phyloP scores from a whole-genome alignment of 2,113 vertebrate species.

The Stictonetta naevosa region DNA sequence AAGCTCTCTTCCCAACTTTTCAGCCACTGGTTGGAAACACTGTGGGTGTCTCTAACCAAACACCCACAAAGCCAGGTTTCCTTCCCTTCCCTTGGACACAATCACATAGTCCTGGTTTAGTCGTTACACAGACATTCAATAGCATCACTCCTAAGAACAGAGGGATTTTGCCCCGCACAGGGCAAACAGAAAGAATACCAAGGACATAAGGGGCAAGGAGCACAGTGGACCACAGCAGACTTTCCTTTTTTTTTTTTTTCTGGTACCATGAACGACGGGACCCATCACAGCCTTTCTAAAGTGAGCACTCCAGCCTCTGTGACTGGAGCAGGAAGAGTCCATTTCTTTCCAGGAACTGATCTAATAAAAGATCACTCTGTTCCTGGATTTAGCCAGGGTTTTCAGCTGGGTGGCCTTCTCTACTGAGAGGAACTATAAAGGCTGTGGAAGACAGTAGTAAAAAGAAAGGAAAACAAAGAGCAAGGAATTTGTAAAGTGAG shows the following conservation, averaged over 20 bases:
- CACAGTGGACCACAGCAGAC: not conserved
- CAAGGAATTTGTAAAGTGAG: not conserved
- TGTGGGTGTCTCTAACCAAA: not conserved
- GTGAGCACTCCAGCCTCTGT: not conserved
- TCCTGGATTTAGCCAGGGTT: not conserved
- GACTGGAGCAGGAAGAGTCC: not conserved
- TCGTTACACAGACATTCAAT: not conserved
- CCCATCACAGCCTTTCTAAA: not conserved
- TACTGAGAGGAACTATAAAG: not conserved
- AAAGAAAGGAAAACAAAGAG: not conserved
- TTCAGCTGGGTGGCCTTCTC: not conserved
- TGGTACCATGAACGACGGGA: not conserved
- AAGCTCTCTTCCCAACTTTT: not conserved
- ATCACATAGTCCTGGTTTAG: not conserved
- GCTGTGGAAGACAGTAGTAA: not conserved
- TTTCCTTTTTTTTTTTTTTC: not conserved
- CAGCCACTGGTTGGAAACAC: not conserved
- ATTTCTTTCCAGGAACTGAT: not conserved
- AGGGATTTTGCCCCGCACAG: not conserved
- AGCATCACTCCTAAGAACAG: not conserved
- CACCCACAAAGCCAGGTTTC: not conserved
- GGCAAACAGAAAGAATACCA: not conserved
- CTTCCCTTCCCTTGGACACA: not conserved
- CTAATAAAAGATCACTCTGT: not conserved
- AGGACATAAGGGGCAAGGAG: accelerated